phyloP scores from a whole-genome alignment of 92 coral and sea anemone genomes.

The Bergia sp. region DNA sequence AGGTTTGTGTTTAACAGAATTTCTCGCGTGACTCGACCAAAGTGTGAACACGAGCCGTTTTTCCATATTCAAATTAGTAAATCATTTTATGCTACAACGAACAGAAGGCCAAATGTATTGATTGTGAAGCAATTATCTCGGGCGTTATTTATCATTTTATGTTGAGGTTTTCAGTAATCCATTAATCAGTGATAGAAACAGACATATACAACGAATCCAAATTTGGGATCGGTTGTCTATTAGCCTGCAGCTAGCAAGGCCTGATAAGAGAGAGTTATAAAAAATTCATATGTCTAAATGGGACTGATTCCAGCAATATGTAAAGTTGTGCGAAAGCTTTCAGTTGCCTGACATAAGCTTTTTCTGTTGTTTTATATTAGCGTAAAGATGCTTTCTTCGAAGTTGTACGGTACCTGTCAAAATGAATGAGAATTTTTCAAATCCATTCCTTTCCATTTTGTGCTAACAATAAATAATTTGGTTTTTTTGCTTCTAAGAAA shows the following conservation, averaged over 20 bases:
- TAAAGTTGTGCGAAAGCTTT: conserved; percentile 44
- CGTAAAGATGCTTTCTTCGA: conserved; percentile 26
- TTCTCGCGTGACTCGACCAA: conserved; percentile 82
- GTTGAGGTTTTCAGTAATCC: conserved; percentile 87
- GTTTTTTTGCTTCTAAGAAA: not conserved
- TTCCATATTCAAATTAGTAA: conserved; percentile 95
- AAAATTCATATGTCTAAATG: conserved; percentile 51
- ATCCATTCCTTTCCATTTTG: conserved; percentile 3
- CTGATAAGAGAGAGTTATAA: conserved; percentile 48
- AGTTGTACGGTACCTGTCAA: conserved; percentile 20
- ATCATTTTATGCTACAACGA: conserved; percentile 96
- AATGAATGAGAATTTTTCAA: conserved; percentile 20
- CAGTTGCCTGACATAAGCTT: conserved; percentile 29
- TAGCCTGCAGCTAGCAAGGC: conserved; percentile 46
- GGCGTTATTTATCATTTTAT: conserved; percentile 83
- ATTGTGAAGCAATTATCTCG: conserved; percentile 85
- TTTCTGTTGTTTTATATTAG: conserved; percentile 23
- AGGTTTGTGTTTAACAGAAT: conserved; percentile 35
- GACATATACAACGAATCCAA: conserved; percentile 73
- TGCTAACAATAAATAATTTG: conserved; percentile 5
- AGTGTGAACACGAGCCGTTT: conserved; percentile 69
- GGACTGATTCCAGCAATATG: conserved; percentile 48
- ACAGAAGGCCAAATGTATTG: conserved; percentile 91
- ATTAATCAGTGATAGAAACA: conserved; percentile 54
- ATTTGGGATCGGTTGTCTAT: conserved; percentile 78